Base-by-base conservation (phyloP, 2,888 invertebrate genomes). In the Nomada lathburiana region DNA sequence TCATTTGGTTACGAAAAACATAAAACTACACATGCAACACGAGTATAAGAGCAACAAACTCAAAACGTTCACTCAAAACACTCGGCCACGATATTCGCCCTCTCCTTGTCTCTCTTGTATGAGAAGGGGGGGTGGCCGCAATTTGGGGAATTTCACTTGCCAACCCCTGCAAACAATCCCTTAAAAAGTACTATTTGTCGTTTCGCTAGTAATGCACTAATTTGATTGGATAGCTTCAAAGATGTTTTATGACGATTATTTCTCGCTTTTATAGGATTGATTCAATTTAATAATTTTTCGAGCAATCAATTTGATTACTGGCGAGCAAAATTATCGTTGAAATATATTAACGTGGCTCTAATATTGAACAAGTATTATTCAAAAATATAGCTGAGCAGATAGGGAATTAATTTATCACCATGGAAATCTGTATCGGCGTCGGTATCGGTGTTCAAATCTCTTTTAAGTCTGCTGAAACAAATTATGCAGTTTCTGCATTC, bases 1-100 rank as follows among this genome's bases (percentile, higher is more conserved):
- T 68, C 59, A 29, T 55, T 64, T 68, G 42, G 20, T 53, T 84
- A 74, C 20, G 42, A 67, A 76, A 76, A 80, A 94, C 79, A 93
- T 92, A 75, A 78, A 83, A 83, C 59, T 71, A 83, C 50, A 74
- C 71, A 71, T n/a, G 63, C 10, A 65, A 64, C 57, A 62, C 75
- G 63, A 29, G 59, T 52, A 75, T 26, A 47, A 53, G 42, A 44
- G 44, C 50, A 72, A 83, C 67, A 84, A 84, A 84, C 80, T 75
- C 63, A 76, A 84, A 84, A 83, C 76, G 77, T 69, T 81, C 72
- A 62, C 70, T 69, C 83, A 83, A 84, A 84, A 84, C 80, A 84
- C 84, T 76, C 67, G 55, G 60, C 75, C 83, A 83, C 79, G 74
- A 84, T 80, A 44, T 75, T 70, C 64, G 52, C 68, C 29, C 64